Base-by-base conservation (phyloP, 2,113 vertebrate species). In the western clawed frog (Xenopus tropicalis) region DNA sequence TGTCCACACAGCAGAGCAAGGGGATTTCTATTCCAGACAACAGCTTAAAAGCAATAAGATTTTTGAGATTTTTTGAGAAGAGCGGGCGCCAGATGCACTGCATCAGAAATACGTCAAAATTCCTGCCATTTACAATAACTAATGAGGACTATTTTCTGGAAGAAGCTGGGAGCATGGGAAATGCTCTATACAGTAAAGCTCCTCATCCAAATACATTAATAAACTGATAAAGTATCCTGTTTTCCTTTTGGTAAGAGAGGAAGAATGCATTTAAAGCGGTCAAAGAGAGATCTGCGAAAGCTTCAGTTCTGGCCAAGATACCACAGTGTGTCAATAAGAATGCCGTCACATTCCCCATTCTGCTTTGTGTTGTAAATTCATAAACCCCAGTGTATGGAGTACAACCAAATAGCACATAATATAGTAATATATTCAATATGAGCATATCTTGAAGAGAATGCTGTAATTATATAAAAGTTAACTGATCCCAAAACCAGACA, bases 121-220 rank as follows among this genome's bases (percentile, higher is more conserved):
- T 58, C 22, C 70, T 14, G 21, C 57, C 69, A 29, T 14, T 17
- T 37, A 19, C 61, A 54, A 13, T 61, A 51, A 67, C 43, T 67
- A 74, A 74, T 74, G 72, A 74, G 44, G n/a, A 74, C 9, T 74
- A 48, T 61, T 66, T 74, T 67, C 54, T 37, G 22, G 22, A 48
- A 61, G 14, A 48, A 4, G 19, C 9, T 66, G 14, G 23, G 42
- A 43, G 72, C 42, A 67, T 37, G 29, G 29, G 29, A 37, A 37
- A 37, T 37, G 29, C 10, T 16, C 48, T 14, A 14, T 52, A 52
- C 48, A 52, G 48, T 52, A 52, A 16, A 52, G 10, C 19, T 19
- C n/a, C 13, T 44, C 14, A 44, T 65, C 62, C 42, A 19, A 65
- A 65, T n/a, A 17, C 58, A 61, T 52, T 16, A 52, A 52, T 13